phyloP scores from a whole-genome alignment of 2,888 invertebrate genomes.

The Schrankia costaestrigalis region DNA sequence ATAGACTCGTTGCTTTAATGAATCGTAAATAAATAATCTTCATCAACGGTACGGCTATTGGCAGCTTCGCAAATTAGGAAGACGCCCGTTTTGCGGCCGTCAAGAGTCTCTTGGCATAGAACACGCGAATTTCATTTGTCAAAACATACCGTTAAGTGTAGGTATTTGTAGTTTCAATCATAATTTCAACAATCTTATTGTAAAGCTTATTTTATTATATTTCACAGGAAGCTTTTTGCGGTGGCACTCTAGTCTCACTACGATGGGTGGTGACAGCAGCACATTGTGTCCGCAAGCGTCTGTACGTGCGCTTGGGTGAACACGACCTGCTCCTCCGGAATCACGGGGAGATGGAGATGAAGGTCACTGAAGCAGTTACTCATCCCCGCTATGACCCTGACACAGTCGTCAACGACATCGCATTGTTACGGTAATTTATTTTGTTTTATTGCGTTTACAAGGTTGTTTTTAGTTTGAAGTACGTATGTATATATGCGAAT shows the following conservation, averaged over 20 bases:
- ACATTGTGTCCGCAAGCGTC: slow-evolving; percentile 89
- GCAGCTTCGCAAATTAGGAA: too few relatives aligned
- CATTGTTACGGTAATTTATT: slow-evolving; percentile 84
- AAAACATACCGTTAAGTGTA: background rate
- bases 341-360: slow-evolving; percentile 88
- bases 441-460: slow-evolving; percentile 11
- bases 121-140: too few relatives aligned
- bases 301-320: slow-evolving; percentile 92
- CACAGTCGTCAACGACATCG: slow-evolving; percentile 96
- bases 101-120: too few relatives aligned
- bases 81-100: too few relatives aligned
- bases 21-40: too few relatives aligned
- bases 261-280: slow-evolving; percentile 94
- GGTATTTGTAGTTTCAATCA: too few relatives aligned
- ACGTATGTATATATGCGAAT: too few relatives aligned
- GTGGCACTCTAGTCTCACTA: slow-evolving; percentile 90
- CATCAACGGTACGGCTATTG: too few relatives aligned
- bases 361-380: slow-evolving; percentile 86
- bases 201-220: background rate
- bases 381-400: slow-evolving; percentile 93
- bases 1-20: too few relatives aligned
- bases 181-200: too few relatives aligned
- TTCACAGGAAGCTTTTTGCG: slow-evolving; percentile 91
- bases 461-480: slow-evolving; percentile 7
- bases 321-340: slow-evolving; percentile 89